These are phyloP conservation scores for Andrena dorsata DNA, from an alignment of 2,888 invertebrate species.

Conservation along the genomic window DNA sequence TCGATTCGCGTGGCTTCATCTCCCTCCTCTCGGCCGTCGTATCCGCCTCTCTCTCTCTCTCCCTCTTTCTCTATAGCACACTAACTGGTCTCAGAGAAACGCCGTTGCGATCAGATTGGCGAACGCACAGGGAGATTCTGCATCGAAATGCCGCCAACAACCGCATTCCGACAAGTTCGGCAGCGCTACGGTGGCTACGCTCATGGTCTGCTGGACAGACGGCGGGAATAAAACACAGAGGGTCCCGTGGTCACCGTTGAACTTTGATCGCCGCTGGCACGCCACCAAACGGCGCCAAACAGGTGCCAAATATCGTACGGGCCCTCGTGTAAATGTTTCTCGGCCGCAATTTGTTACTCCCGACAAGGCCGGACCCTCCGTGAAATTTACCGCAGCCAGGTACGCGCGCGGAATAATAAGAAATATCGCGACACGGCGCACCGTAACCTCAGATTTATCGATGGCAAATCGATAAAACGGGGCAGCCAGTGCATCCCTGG, in stretches of 20 bases:
- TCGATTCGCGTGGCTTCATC: slow-evolving; percentile 55
- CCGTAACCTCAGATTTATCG: slow-evolving; percentile 16
- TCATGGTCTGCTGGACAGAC: background rate
- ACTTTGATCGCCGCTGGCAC: slow-evolving; percentile 37
- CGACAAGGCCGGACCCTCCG: slow-evolving; percentile 1
- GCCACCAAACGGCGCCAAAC: slow-evolving; percentile 31
- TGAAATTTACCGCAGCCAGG: slow-evolving; percentile 17
- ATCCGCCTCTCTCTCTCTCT: slow-evolving; percentile 1
- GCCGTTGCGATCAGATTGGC: background rate
- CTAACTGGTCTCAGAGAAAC: too few relatives aligned
- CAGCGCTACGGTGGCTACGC: background rate
- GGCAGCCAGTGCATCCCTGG: background rate
- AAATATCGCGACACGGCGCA: slow-evolving; percentile 12
- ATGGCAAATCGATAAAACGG: slow-evolving; percentile 37
- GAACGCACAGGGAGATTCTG: background rate
- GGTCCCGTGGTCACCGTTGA: slow-evolving; percentile 3
- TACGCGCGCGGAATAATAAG: slow-evolving; percentile 9
- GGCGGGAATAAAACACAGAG: background rate
- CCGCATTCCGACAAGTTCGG: background rate
- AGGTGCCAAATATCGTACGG: slow-evolving; percentile 57
- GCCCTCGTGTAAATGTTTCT: slow-evolving; percentile 1
- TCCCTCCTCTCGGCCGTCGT: background rate
- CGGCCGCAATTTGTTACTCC: slow-evolving; percentile 47
- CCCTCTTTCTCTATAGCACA: background rate
- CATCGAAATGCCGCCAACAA: background rate